Base-by-base conservation (phyloP, 1,140 invertebrate species). In the Oncopeltus fasciatus region DNA sequence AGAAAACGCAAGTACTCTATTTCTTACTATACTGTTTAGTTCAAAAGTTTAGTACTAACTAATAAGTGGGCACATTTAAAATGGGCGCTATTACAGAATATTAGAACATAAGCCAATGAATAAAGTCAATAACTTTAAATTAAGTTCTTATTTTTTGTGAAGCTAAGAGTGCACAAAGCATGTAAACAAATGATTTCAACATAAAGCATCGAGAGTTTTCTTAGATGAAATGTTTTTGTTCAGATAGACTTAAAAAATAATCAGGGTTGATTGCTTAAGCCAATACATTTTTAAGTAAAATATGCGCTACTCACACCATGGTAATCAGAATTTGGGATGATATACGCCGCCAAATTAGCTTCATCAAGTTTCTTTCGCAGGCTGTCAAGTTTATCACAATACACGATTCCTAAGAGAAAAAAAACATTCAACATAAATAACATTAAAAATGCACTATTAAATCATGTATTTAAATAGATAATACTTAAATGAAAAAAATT, bases 301-400 rank as follows among this genome's bases (percentile, higher is more conserved):
- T n/a, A n/a, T n/a, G n/a, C n/a, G n/a, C 51, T 62, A 63, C 33
- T 62, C 49, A 68, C 63, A 57, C 59, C 58, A 61, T 68, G 66
- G 49, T 67, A 63, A 51, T 68, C 66, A 21, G 44, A 63, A 47
- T 53, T 61, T 2, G 71, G 68, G 51, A 73, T 60, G 33, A 72
- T 69, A 59, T 72, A 72, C 1, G 70, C 72, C 28, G 47, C 24
- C 24, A 27, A 59, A n/a, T 4, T 9, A 31, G 27, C 18, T 16
- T 18, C 57, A 33, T 38, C 27, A 38, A 38, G 3, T n/a, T 18
- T 24, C 57, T 31, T n/a, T 20, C 16, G 5, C 5, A 38, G 31
- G 14, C 14, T 14, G 5, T 38, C 31, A 8, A 38, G 31, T 14
- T 14, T 38, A 14, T 14, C 14, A 8, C 31, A 5, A 38, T 5